Conservation (phyloP, 2,797 vertebrate genomes). For the Pseudomugil gertrudae region DNA sequence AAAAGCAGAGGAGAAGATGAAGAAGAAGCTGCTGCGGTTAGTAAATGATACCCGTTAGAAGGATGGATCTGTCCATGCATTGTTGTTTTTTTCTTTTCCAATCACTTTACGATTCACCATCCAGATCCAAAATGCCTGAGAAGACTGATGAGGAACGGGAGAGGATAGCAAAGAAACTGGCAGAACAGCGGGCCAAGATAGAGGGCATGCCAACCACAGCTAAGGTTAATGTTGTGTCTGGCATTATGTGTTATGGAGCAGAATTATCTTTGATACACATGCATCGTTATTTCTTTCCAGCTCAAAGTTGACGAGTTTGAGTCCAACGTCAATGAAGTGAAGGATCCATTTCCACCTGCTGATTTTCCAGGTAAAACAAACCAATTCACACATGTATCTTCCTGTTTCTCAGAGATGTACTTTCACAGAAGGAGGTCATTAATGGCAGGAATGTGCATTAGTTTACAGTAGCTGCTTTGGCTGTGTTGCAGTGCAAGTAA, state of each 20-base stretch:
- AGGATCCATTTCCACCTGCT: slow-evolving; percentile 96
- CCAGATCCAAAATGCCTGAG: slow-evolving; percentile 87
- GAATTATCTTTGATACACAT: neutral
- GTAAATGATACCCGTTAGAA: neutral
- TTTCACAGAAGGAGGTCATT: slow-evolving; percentile 17
- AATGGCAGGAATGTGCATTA: slow-evolving; percentile 25
- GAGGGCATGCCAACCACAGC: slow-evolving; percentile 96
- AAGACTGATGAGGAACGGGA: slow-evolving; percentile 92
- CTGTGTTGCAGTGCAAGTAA: slow-evolving; percentile 61
- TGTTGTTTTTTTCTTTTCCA: neutral
- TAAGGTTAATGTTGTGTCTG: slow-evolving; percentile 82
- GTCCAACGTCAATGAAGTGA: slow-evolving; percentile 97
- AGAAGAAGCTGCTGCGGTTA: slow-evolving; percentile 88
- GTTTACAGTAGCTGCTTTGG: slow-evolving; percentile 42
- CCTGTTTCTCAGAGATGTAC: slow-evolving; percentile 1
- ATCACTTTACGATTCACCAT: slow-evolving; percentile 3
- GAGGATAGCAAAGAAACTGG: slow-evolving; percentile 88
- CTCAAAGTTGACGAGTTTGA: slow-evolving; percentile 98
- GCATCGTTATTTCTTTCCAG: slow-evolving; percentile 69
- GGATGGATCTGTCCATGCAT: neutral
- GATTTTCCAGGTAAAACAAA: slow-evolving; percentile 92
- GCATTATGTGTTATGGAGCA: neutral
- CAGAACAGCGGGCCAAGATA: slow-evolving; percentile 89
- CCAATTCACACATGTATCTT: neutral
- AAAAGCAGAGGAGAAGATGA: slow-evolving; percentile 90